Conservation (phyloP, 2,113 vertebrate species). For the Hucho hucho region DNA sequence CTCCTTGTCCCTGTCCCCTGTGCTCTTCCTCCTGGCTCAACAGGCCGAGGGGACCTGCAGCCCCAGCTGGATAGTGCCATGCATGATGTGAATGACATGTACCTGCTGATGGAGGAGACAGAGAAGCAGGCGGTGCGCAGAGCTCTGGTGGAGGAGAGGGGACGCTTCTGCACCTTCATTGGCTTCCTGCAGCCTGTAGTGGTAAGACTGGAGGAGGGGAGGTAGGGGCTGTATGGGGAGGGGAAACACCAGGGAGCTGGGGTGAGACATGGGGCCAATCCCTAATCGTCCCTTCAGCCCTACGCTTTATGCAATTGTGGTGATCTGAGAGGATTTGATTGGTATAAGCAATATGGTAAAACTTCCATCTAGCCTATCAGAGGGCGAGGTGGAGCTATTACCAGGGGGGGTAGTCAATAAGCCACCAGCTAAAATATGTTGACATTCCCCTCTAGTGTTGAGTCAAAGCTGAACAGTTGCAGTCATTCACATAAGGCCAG, state of each 20-base stretch:
- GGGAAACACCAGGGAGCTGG: no score
- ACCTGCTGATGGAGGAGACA: slow-evolving; percentile 94
- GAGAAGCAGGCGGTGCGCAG: slow-evolving; percentile 96
- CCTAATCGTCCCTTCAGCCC: no score
- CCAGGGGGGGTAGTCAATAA: no score
- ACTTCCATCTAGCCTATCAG: no score
- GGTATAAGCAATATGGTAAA: no score
- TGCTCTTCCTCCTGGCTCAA: background rate
- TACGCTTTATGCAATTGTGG: no score
- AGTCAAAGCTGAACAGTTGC: background rate
- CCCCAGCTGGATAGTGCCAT: slow-evolving; percentile 95
- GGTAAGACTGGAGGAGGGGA: slow-evolving; percentile 72
- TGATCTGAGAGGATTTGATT: no score
- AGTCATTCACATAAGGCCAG: background rate
- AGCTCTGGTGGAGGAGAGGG: slow-evolving; percentile 92
- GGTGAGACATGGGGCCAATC: background rate
- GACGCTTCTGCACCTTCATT: slow-evolving; percentile 95
- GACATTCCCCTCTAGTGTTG: no score
- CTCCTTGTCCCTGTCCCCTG: background rate
- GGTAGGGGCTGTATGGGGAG: background rate
- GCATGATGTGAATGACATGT: slow-evolving; percentile 97
- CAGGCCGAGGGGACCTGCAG: slow-evolving; percentile 94
- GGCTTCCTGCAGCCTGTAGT: slow-evolving; percentile 93
- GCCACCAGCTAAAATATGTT: no score
- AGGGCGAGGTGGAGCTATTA: no score